A percentile compares a stretch with the other conserved stretches of the same genome.
phyloP scores from a whole-genome alignment of 1,140 invertebrate genomes.

The Aradophagus sp. region DNA sequence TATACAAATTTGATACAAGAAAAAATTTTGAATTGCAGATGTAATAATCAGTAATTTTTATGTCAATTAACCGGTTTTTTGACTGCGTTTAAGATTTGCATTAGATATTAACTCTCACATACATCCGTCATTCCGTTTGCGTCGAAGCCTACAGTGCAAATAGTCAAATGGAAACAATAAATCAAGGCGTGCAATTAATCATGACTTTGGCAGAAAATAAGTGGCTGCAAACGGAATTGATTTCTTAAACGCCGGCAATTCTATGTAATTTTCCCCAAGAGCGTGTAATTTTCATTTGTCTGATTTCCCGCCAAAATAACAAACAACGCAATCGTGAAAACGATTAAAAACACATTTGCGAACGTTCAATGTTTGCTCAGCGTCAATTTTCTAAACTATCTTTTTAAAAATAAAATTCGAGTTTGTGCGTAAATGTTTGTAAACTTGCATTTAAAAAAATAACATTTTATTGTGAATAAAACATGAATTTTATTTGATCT shows the following conservation, averaged over 20 bases:
- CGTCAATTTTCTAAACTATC: no score
- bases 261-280: constrained; percentile 21
- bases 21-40: background rate
- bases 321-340: background rate
- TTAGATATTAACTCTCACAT: constrained; percentile 7
- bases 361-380: no score
- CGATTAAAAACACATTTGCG: no score
- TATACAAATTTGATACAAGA: no score
- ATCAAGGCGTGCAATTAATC: constrained; percentile 33
- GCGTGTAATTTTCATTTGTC: constrained; percentile 26
- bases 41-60: no score
- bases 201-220: constrained; percentile 30
- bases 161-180: constrained; percentile 22
- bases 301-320: constrained; percentile 8
- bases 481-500: no score
- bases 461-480: no score
- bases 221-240: constrained; percentile 23
- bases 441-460: no score
- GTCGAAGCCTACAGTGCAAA: constrained; percentile 22
- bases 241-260: constrained; percentile 27
- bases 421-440: no score
- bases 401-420: no score
- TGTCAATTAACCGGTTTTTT: background rate
- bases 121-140: constrained; percentile 8
- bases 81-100: constrained; percentile 4